A percentile compares a stretch with the other conserved stretches of the same genome.
Conservation (phyloP, 2,888 invertebrate species). For the Perdita meconis region DNA sequence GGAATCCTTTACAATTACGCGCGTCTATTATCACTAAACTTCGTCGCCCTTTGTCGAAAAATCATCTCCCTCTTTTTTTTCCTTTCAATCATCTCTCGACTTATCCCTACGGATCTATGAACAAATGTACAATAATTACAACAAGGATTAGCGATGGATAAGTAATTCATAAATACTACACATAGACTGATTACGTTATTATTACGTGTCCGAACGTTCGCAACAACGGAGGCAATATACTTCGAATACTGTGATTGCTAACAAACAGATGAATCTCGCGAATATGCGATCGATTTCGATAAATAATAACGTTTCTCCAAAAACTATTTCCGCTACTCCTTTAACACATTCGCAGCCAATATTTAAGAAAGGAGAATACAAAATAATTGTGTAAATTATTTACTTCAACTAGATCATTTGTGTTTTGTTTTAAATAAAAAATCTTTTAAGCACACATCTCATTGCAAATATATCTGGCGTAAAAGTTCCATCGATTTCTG, state of each 20-base stretch:
- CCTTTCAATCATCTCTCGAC: too few relatives aligned
- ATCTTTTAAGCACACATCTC: too few relatives aligned
- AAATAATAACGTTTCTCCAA: too few relatives aligned
- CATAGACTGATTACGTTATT: constrained; percentile 74
- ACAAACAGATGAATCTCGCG: neutral
- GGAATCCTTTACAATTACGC: constrained; percentile 32
- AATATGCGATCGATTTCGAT: too few relatives aligned
- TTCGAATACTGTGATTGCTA: constrained; percentile 18
- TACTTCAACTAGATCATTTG: too few relatives aligned
- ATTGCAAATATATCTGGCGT: too few relatives aligned
- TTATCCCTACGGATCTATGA: constrained; percentile 72
- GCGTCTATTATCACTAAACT: constrained; percentile 51
- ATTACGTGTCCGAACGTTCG: constrained; percentile 58
- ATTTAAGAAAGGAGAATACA: too few relatives aligned
- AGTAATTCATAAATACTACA: constrained; percentile 76
- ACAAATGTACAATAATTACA: constrained; percentile 83
- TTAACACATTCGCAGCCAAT: constrained; percentile 5
- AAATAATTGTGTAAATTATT: too few relatives aligned
- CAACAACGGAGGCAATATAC: constrained; percentile 43
- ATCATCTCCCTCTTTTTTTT: constrained; percentile 36
- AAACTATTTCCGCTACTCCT: neutral
- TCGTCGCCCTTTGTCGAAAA: constrained; percentile 27
- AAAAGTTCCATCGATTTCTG: too few relatives aligned
- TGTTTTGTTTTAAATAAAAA: too few relatives aligned
- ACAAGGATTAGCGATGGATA: constrained; percentile 72